A percentile compares a stretch with the other conserved stretches of the same genome.
phyloP scores from a whole-genome alignment of 2,888 invertebrate species.

The Chalcis sispes region DNA sequence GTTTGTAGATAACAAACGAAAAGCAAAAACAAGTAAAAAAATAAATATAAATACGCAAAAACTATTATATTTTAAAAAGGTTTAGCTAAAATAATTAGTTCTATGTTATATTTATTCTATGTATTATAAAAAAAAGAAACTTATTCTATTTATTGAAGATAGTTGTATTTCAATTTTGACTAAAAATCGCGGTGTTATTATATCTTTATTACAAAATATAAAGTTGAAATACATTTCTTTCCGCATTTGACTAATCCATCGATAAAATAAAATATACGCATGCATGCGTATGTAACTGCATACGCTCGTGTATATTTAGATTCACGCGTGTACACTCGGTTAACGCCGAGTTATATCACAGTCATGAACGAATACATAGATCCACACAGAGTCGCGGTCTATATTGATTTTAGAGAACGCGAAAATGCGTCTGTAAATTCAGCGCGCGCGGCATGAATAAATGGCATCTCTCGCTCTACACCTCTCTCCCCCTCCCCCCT shows the following conservation, averaged over 20 bases:
- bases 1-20: no score
- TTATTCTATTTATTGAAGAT: no score
- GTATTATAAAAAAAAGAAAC: no score
- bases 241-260: conserved; percentile 7
- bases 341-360: conserved; percentile 12
- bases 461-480: neutral
- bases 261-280: neutral
- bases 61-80: no score
- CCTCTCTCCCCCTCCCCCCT: no score
- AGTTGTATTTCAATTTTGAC: no score
- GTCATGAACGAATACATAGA: conserved; percentile 3
- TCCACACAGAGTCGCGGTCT: neutral
- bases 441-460: conserved; percentile 18
- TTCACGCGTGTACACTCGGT: conserved; percentile 1
- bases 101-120: no score
- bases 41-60: no score
- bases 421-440: conserved; percentile 16
- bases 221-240: neutral
- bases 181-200: no score
- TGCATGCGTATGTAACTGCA: conserved; percentile 5
- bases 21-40: no score
- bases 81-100: no score
- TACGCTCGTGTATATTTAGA: neutral
- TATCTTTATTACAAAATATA: neutral
- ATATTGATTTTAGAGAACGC: conserved; percentile 31